A percentile compares a stretch with the other conserved stretches of the same genome.
Conservation (phyloP, 2,888 invertebrate genomes). For the Ischnura elegans region DNA sequence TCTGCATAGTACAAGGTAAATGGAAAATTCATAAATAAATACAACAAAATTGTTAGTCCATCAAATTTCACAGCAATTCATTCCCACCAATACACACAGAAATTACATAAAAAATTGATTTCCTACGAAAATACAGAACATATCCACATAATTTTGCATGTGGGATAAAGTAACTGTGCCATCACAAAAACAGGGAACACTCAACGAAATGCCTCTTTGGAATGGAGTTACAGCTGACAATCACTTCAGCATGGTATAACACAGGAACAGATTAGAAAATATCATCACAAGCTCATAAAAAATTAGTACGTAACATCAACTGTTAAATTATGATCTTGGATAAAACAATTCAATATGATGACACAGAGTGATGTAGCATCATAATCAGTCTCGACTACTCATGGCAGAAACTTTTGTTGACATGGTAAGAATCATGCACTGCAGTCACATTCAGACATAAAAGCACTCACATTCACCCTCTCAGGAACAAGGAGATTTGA, state of each 20-base stretch:
- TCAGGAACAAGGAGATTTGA: background rate
- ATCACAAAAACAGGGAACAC: background rate
- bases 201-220: slow-evolving; percentile 58
- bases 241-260: slow-evolving; percentile 1
- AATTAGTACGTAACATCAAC: slow-evolving; percentile 8
- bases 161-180: slow-evolving; percentile 22
- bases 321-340: slow-evolving; percentile 35
- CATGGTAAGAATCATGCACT: slow-evolving; percentile 6
- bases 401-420: slow-evolving; percentile 9
- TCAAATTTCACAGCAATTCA: slow-evolving; percentile 20
- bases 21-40: background rate
- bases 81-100: slow-evolving; percentile 37
- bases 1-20: background rate
- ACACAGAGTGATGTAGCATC: slow-evolving; percentile 3
- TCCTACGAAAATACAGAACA: background rate
- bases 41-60: background rate
- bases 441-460: slow-evolving; percentile 14
- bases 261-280: slow-evolving; percentile 4
- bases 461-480: background rate
- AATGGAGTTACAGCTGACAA: slow-evolving; percentile 34
- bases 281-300: slow-evolving; percentile 45
- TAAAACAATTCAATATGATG: background rate
- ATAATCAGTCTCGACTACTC: slow-evolving; percentile 48
- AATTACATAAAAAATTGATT: background rate
- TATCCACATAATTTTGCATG: background rate